Conservation (phyloP, 2,797 vertebrate genomes). For the Parauchenoglanis punctatus region DNA sequence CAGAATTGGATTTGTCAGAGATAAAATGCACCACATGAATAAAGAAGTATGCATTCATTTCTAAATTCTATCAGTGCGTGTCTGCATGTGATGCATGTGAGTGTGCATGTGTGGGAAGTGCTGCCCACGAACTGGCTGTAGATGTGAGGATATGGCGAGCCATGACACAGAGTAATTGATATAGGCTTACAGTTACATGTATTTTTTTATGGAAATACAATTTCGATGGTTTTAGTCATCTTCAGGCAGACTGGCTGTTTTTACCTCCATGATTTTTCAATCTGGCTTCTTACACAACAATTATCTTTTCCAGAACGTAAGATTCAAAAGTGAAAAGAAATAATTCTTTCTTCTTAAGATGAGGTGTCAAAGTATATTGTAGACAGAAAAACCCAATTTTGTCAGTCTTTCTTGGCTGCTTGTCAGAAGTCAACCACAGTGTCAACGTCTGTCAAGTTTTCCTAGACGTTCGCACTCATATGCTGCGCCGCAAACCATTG, state of each 20-base stretch:
- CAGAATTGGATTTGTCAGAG: background rate
- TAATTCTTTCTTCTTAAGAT: background rate
- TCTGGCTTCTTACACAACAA: background rate
- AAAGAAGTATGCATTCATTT: background rate
- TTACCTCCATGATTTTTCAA: background rate
- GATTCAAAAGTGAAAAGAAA: background rate
- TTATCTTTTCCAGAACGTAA: background rate
- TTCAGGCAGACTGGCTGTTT: background rate
- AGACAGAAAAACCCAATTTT: background rate
- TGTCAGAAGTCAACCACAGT: background rate
- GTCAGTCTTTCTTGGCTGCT: background rate
- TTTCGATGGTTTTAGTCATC: background rate
- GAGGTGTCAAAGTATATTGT: background rate
- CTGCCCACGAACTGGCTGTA: constrained; percentile 46
- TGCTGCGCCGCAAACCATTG: background rate
- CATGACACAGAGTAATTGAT: constrained; percentile 12
- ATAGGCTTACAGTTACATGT: background rate
- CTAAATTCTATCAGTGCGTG: constrained; percentile 5
- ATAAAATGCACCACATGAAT: background rate
- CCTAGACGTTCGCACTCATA: background rate
- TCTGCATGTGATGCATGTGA: background rate
- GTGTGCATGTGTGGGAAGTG: constrained; percentile 10
- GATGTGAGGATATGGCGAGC: constrained; percentile 54
- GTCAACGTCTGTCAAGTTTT: background rate
- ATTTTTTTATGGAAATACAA: constrained; percentile 2